These are phyloP conservation scores for Aix galericulata DNA, from an alignment of 2,113 vertebrate species.

Conservation along the genomic window DNA sequence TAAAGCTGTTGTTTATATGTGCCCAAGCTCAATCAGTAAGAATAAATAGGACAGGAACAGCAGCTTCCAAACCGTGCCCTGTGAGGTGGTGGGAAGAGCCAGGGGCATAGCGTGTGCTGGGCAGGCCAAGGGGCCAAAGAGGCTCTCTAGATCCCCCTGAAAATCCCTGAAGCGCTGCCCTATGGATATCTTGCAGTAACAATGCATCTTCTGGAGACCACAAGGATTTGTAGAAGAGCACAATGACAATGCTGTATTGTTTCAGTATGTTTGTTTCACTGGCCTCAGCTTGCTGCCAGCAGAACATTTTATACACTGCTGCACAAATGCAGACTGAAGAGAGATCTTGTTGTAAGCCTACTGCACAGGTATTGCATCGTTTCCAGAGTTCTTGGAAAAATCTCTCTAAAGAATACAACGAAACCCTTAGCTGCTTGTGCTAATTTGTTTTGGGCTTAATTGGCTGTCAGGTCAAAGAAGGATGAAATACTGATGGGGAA, in stretches of 20 bases:
- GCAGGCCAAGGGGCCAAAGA: not conserved
- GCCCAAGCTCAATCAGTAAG: not conserved
- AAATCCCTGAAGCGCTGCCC: not conserved
- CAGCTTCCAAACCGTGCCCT: not conserved
- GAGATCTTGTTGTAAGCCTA: not conserved
- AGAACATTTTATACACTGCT: not conserved
- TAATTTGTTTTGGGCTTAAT: not conserved
- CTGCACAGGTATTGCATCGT: not conserved
- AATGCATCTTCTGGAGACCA: not conserved
- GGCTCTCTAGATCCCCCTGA: not conserved
- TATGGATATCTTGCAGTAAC: not conserved
- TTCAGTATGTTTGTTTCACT: not conserved
- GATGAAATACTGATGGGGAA: not conserved
- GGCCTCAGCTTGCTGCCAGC: not conserved
- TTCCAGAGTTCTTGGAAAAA: not conserved
- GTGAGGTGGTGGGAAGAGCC: not conserved
- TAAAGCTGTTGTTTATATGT: not conserved
- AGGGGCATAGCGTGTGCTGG: not conserved
- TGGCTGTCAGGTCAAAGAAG: not conserved
- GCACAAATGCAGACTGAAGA: not conserved
- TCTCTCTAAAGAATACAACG: not conserved
- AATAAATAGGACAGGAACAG: not conserved
- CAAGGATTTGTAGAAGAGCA: not conserved
- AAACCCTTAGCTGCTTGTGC: not conserved
- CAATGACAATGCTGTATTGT: not conserved